Conservation (phyloP, 2,797 vertebrate genomes). For the Paramormyrops hopkinsi region DNA sequence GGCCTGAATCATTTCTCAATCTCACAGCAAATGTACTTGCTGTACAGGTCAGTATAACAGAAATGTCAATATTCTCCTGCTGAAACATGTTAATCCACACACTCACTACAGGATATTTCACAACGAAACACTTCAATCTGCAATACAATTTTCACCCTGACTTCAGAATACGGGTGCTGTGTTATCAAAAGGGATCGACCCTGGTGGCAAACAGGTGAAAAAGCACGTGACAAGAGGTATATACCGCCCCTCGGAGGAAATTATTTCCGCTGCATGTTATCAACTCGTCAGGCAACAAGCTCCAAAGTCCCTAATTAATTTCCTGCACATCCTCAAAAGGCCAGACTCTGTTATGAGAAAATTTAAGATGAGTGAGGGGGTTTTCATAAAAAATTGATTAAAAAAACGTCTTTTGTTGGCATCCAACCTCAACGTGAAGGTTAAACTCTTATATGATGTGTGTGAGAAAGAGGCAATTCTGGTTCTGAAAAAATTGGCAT, state of each 20-base stretch:
- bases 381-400: slow-evolving; percentile 6
- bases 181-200: background rate
- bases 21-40: background rate
- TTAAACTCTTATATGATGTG: background rate
- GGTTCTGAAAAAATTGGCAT: slow-evolving; percentile 15
- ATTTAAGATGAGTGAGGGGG: background rate
- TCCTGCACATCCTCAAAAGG: slow-evolving; percentile 14
- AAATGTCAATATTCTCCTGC: background rate
- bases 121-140: background rate
- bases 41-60: background rate
- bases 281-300: background rate
- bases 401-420: background rate
- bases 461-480: background rate
- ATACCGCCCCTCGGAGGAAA: background rate
- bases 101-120: background rate
- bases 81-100: background rate
- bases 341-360: slow-evolving; percentile 4
- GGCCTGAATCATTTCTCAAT: background rate
- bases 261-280: background rate
- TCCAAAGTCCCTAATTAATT: slow-evolving; percentile 18
- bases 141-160: background rate
- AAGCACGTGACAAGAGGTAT: background rate
- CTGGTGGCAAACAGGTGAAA: background rate
- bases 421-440: background rate
- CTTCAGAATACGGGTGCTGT: background rate